Evolutionary conservation across 53 echinoderm and acorn worm genomes (phyloP).

Genomic region (Holothuria leucospilota): DNA sequence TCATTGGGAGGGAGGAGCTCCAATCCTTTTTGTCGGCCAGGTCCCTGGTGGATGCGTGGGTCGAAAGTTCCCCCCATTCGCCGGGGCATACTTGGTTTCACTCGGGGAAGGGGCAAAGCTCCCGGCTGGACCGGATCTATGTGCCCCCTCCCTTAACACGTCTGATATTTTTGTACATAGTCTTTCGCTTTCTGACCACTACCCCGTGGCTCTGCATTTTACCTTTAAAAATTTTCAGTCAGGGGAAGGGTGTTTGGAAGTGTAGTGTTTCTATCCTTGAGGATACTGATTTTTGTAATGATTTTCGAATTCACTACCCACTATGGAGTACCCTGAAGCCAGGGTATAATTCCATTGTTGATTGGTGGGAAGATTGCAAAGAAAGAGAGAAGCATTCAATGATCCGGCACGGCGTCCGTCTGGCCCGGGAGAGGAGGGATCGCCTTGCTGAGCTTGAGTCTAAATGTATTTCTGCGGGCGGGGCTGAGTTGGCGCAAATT

Average conservation of each 20-base stretch:
- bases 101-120: conserved; percentile 23
- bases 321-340: conserved; percentile 64
- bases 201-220: too few species aligned
- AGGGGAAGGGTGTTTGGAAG: conserved; percentile 59
- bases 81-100: too few species aligned
- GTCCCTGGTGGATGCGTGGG: not conserved
- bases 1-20: not conserved
- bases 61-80: too few species aligned
- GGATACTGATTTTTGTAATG: conserved; percentile 38
- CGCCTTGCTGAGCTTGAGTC: not conserved
- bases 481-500: not conserved
- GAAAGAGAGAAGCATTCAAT: conserved; percentile 27
- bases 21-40: not conserved
- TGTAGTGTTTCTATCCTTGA: conserved; percentile 53
- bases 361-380: conserved; percentile 74
- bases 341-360: conserved; percentile 12
- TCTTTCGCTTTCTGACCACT: too few species aligned
- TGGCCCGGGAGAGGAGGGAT: conserved; percentile 8
- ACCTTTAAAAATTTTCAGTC: not conserved
- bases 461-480: not conserved
- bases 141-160: not conserved
- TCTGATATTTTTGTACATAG: not conserved
- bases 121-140: conserved; percentile 64
- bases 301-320: conserved; percentile 26
- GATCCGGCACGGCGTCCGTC: conserved; percentile 43